phyloP scores from a whole-genome alignment of 1,140 invertebrate species.

The Arctopsyche grandis region DNA sequence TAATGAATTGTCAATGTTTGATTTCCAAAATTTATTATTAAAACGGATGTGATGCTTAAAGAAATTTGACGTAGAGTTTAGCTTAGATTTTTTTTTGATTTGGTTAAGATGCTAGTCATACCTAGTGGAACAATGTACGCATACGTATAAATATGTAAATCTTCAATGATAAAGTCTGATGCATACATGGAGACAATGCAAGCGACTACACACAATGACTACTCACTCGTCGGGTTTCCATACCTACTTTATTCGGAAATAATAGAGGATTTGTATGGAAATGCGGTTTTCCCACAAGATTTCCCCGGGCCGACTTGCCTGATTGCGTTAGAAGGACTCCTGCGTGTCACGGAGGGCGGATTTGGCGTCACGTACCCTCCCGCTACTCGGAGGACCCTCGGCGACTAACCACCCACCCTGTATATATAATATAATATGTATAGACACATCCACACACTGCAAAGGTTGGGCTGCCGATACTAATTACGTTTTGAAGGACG shows the following conservation, averaged over 20 bases:
- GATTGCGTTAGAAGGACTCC: slow-evolving; percentile 50
- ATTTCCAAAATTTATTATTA: no score
- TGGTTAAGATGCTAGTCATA: no score
- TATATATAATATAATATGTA: background rate
- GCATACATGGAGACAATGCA: background rate
- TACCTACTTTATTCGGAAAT: slow-evolving; percentile 47
- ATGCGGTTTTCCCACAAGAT: slow-evolving; percentile 52
- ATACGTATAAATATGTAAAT: no score
- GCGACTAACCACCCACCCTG: background rate
- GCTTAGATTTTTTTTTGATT: no score
- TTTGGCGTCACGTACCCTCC: slow-evolving; percentile 40
- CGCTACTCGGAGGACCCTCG: background rate
- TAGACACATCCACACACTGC: background rate
- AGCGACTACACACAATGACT: background rate
- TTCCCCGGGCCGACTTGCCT: slow-evolving; percentile 32
- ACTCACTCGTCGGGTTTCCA: background rate
- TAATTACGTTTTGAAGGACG: slow-evolving; percentile 44
- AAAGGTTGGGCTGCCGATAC: background rate
- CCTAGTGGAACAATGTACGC: no score
- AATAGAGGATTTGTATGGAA: slow-evolving; percentile 52
- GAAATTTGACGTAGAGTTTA: no score
- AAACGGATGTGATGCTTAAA: no score
- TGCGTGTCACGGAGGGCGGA: slow-evolving; percentile 46
- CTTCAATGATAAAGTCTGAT: no score
- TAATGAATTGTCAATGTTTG: no score